Evolutionary conservation across 92 coral and sea anemone genomes (phyloP), one percentile per base, ranked within the genome.

Genomic region (Diadumene lineata): DNA sequence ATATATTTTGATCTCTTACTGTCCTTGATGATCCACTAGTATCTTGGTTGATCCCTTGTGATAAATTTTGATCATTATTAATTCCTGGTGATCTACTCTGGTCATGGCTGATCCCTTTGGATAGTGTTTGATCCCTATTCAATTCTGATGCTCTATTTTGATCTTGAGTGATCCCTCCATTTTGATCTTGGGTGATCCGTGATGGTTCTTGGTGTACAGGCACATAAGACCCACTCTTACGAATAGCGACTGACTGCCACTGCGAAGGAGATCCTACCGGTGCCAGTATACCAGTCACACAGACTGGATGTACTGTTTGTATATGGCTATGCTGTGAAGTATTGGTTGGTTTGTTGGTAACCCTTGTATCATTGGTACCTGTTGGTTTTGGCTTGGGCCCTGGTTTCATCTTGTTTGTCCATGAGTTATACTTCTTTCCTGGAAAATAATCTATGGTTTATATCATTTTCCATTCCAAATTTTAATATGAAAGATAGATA

Each of bases 191-290:
- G 19, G 6, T 53, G 58, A 3, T 53, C 18, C 24, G 3, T 17
- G 26, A 58, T 22, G 64, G 17, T 27, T 23, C 38, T 28, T 26
- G 68, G 6, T 15, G 31, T 11, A 58, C 26, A 1, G 64, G 43
- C 21, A 62, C 43, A 62, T 62, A 1, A 3, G 68, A 15, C 9
- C 6, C 21, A 11, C 27, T 16, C 22, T 31, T 58, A 29, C 18
- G 68, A 27, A 62, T 28, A 28, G 31, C 11, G 7, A 62, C 68
- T 4, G 68, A 62, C 43, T 62, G 43, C 68, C 68, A 62, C 13
- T 62, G 13, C 31, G 43, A 28, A 10, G 64, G 64, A 25, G 64
- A 58, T 22, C 64, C 60, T 4, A 25, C 29, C 3, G 64, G 64
- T 6, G 31, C 64, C 23, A 22, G 64, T 22, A 62, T 28, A 22